Base-by-base conservation (phyloP, 2,797 vertebrate genomes). In the Coracias cyanogaster region DNA sequence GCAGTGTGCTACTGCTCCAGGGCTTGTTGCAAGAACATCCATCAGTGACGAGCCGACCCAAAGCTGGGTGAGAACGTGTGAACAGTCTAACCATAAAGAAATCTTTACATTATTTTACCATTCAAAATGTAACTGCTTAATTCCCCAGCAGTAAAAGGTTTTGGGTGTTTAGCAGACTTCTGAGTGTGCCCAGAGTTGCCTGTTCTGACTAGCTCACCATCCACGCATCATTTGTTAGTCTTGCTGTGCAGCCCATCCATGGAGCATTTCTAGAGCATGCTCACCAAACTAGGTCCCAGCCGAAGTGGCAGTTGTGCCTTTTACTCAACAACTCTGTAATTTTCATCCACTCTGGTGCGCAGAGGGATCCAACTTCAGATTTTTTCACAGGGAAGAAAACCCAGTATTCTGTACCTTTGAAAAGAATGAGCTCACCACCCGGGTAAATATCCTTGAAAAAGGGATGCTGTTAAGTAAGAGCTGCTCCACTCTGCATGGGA, bases 221-320 rank as follows among this genome's bases (percentile, higher is more conserved):
- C 51, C 15, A 12, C 28, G 72, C 31, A 49, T 41, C 41, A 48
- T 81, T 54, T 74, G 29, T 61, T 69, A 17, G 17, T 72, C 71
- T 72, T 3, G 2, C 46, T 65, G 31, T 4, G 10, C 3, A 8
- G 10, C 14, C 7, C 12, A 6, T 22, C 31, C 12, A 9, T 2
- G 19, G 39, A 58, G 55, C 6, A 4, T 33, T 54, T 73, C 48
- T 41, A 54, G 77, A 83, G 29, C 24, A 24, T 1, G 0, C 52
- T 93, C 54, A 71, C 48, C 21, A 74, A 41, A 55, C 21, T 10
- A 35, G 29, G 28, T 55, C 77, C 43, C 52, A 52, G 43, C 19
- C 37, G 20, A 54, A 83, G 61, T 4, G 26, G 16, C 2, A 0
- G 12, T 16, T 73, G 26, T 71, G 57, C 29, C 65, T 66, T 57